A percentile compares a stretch with the other conserved stretches of the same genome.
Evolutionary conservation across 2,888 invertebrate genomes (phyloP).

Genomic region (Abscondita cerata): DNA sequence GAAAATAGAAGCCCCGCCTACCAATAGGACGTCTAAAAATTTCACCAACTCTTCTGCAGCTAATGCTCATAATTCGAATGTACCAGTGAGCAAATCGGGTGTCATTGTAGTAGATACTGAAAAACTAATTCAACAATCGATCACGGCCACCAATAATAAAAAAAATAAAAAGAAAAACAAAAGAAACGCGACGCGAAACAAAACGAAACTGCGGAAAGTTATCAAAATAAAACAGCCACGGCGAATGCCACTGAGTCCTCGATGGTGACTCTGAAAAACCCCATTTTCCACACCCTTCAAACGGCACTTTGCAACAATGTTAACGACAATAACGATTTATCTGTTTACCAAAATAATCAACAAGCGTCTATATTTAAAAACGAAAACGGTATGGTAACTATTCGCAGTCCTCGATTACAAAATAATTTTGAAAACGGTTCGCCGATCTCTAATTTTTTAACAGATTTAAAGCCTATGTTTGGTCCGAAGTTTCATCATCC

Average conservation of each 20-base stretch:
- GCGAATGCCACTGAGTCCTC: constrained; percentile 62
- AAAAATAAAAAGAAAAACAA: constrained; percentile 66
- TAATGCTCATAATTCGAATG: constrained; percentile 33
- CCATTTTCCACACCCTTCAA: constrained; percentile 70
- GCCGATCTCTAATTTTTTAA: constrained; percentile 44
- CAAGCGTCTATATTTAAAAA: constrained; percentile 73
- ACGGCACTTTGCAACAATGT: constrained; percentile 59
- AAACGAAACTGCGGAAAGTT: constrained; percentile 6
- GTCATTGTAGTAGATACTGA: constrained; percentile 70
- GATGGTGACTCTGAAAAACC: constrained; percentile 81
- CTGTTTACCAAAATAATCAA: constrained; percentile 55
- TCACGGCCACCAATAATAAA: constrained; percentile 43
- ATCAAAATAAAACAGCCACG: constrained; percentile 37
- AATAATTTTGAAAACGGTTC: constrained; percentile 43
- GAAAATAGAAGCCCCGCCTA: constrained; percentile 59
- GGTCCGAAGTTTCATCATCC: constrained; percentile 41
- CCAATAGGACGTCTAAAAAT: constrained; percentile 49
- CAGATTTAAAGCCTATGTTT: constrained; percentile 49
- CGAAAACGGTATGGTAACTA: constrained; percentile 84
- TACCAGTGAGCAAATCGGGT: constrained; percentile 60
- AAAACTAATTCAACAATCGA: constrained; percentile 60
- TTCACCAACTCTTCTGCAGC: constrained; percentile 40
- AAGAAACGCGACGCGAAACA: constrained; percentile 43
- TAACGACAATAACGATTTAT: constrained; percentile 49
- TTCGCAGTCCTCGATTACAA: constrained; percentile 69